Conservation (phyloP, 2,113 vertebrate species). For the Phasianus colchicus region DNA sequence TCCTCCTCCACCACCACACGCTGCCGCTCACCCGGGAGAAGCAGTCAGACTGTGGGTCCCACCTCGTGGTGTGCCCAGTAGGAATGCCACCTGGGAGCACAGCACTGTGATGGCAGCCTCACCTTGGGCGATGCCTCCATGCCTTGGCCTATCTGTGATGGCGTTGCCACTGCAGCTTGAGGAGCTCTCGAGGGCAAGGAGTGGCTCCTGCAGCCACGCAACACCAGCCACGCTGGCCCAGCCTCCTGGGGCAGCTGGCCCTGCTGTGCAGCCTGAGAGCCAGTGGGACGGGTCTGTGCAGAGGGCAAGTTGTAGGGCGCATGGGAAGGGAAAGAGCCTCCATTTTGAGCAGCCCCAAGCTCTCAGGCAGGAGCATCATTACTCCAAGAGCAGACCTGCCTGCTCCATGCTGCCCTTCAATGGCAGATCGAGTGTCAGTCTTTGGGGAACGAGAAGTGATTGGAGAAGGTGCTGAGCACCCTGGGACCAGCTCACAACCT, state of each 20-base stretch:
- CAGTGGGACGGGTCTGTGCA: accelerated
- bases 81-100: accelerated
- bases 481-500: too few relatives aligned
- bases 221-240: not conserved
- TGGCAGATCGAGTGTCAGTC: not conserved
- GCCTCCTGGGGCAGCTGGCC: not conserved
- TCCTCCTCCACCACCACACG: not conserved
- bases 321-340: not conserved
- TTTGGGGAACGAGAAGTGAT: not conserved
- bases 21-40: accelerated
- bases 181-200: not conserved
- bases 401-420: too few relatives aligned
- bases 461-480: not conserved
- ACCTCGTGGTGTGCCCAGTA: accelerated
- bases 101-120: not conserved
- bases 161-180: not conserved
- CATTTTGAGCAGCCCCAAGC: not conserved
- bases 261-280: accelerated
- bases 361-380: not conserved
- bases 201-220: accelerated
- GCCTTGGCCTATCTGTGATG: accelerated
- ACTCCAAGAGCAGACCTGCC: not conserved
- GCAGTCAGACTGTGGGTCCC: not conserved
- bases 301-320: not conserved
- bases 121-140: not conserved